Base-by-base conservation (phyloP, 2,888 invertebrate genomes). In the Zaprionus lineosus region DNA sequence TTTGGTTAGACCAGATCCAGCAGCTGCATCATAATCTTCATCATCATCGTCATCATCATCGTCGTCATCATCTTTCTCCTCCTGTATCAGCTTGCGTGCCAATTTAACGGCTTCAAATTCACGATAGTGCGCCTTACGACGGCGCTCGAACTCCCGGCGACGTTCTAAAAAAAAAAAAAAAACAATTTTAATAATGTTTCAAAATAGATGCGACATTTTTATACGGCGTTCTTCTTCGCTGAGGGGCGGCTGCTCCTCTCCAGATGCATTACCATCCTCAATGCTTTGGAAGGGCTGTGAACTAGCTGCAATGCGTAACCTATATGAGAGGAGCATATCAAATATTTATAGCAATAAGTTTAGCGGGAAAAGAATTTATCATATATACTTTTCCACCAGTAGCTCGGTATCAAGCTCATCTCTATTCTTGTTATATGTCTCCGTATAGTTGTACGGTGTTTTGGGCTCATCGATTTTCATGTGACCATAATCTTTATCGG, bases 401-500 rank as follows among this genome's bases (percentile, higher is more conserved):
- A 94, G 92, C 66, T 93, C 92, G 0, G 96, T 94, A 85, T 94
- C 94, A 64, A 93, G 86, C 74, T 92, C 92, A 76, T 93, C 93
- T 5, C 87, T 78, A 87, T 91, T 72, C 66, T 89, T 93, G 33
- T 91, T 90, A 31, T 92, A 92, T 18, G 92, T 91, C 64, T 94
- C 94, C 37, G 91, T 91, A 44, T 93, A 90, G 84, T 93, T 94
- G 78, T 89, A 93, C 28, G 99, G 99, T 16, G 99, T 99, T 90
- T 98, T 98, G 1, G 99, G 99, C 91, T 99, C 99, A 85, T 97
- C 96, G 69, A 96, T 94, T 91, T 99, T 99, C 98, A 99, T 99
- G 88, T 98, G 98, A 5, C 99, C 99, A 91, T 99, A 99, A 91
- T 99, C 99, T 91, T 99, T 99, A 89, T 97, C 97, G 14, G 96